Percentiles rank a stretch among this genome's conserved stretches.
These are phyloP conservation scores for Drosophila pullipes DNA, from an alignment of 2,888 invertebrate species.

Conservation along the genomic window DNA sequence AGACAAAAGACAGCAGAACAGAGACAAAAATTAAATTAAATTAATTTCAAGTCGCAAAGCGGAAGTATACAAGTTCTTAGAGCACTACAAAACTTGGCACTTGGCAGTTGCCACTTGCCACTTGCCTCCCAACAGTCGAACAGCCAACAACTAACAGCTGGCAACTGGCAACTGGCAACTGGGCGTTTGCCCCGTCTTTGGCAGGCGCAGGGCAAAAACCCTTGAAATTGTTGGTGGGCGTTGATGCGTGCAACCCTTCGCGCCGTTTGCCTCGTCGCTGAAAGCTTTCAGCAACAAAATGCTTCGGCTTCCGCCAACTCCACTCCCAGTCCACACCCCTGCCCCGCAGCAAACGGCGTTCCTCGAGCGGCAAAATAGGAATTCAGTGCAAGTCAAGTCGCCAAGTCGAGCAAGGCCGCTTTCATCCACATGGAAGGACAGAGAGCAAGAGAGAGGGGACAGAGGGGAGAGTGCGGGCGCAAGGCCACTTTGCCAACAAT, in stretches of 20 bases:
- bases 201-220: conserved; percentile 68
- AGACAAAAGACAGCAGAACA: conserved; percentile 28
- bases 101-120: conserved; percentile 56
- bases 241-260: conserved; percentile 84
- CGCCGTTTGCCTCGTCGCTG: conserved; percentile 39
- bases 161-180: conserved; percentile 51
- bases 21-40: conserved; percentile 67
- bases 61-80: conserved; percentile 76
- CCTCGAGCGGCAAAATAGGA: conserved; percentile 11
- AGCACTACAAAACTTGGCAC: conserved; percentile 69
- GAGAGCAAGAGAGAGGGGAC: background rate
- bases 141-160: conserved; percentile 22
- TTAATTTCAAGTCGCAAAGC: conserved; percentile 63
- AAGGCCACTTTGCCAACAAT: conserved; percentile 79
- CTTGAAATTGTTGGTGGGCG: conserved; percentile 82
- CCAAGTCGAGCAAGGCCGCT: conserved; percentile 75
- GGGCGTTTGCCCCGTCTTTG: conserved; percentile 51
- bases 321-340: conserved; percentile 7
- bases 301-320: conserved; percentile 72
- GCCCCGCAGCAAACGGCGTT: background rate
- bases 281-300: conserved; percentile 82
- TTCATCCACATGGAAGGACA: conserved; percentile 9
- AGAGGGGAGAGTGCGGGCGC: conserved; percentile 40
- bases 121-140: conserved; percentile 12
- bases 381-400: conserved; percentile 49